These are phyloP conservation scores for Chitala chitala DNA, from an alignment of 2,113 vertebrate species.

Conservation along the genomic window DNA sequence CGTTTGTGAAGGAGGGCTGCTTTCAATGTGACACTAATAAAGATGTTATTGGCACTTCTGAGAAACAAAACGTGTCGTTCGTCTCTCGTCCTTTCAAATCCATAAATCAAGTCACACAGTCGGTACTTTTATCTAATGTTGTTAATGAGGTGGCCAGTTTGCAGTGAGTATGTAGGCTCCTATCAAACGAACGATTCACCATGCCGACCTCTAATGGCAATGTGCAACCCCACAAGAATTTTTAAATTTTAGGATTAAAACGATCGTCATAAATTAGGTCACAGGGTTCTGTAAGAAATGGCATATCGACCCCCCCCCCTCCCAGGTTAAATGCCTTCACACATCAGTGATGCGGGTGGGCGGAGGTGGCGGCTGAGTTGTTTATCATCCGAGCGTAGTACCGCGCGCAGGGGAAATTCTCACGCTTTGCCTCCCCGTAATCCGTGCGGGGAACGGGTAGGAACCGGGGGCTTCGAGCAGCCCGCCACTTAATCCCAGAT, in stretches of 20 bases:
- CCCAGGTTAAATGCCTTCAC: slow-evolving; percentile 6
- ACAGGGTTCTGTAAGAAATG: background rate
- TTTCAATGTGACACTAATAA: too few relatives aligned
- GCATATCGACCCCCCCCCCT: background rate
- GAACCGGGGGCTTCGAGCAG: slow-evolving; percentile 3
- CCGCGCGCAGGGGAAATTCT: background rate
- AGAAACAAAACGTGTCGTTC: too few relatives aligned
- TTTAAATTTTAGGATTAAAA: background rate
- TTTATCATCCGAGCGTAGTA: background rate
- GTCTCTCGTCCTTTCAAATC: background rate
- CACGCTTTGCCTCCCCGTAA: background rate
- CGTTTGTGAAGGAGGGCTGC: too few relatives aligned
- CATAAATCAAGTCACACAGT: background rate
- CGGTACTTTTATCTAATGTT: background rate
- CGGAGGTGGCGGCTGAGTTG: background rate
- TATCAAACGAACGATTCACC: background rate
- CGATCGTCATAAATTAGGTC: background rate
- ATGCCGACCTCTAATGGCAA: background rate
- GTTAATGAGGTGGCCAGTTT: background rate
- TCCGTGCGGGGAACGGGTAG: background rate
- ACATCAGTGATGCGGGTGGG: background rate
- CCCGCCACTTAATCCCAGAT: background rate
- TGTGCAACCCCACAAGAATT: background rate
- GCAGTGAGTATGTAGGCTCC: too few relatives aligned
- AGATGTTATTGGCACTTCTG: too few relatives aligned